phyloP scores from a whole-genome alignment of 2,113 vertebrate genomes.

The Chamaea fasciata region DNA sequence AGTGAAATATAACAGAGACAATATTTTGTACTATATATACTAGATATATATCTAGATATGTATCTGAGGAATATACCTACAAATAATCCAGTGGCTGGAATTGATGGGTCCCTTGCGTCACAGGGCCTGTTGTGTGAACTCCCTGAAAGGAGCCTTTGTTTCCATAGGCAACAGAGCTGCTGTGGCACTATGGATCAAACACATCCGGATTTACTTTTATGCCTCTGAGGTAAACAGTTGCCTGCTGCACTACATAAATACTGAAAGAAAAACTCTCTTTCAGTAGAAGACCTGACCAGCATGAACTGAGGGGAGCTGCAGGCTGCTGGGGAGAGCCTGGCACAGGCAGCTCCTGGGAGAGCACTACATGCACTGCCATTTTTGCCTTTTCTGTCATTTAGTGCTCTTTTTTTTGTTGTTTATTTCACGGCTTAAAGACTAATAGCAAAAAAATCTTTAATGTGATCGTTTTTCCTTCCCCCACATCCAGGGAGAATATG shows the following conservation, averaged over 20 bases:
- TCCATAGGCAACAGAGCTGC: conserved; percentile 63
- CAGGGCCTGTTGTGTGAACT: neutral
- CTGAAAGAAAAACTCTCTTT: conserved; percentile 46
- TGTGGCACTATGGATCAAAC: conserved; percentile 33
- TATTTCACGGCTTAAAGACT: conserved; percentile 15
- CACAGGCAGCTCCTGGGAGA: conserved; percentile 5
- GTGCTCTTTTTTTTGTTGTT: neutral
- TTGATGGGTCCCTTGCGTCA: neutral
- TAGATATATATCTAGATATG: neutral
- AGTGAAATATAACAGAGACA: neutral
- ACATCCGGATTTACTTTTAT: conserved; percentile 50
- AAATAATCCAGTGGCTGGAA: neutral
- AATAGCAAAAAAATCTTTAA: neutral
- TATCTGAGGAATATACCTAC: neutral
- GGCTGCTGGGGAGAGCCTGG: conserved; percentile 12
- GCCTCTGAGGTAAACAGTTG: conserved; percentile 64
- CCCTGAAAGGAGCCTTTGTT: conserved; percentile 61
- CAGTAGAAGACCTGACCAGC: conserved; percentile 54
- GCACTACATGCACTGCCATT: neutral
- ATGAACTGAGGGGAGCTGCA: conserved; percentile 28
- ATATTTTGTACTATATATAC: neutral
- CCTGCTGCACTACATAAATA: conserved; percentile 62
- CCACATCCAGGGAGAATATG: neutral
- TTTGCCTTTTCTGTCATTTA: conserved; percentile 32
- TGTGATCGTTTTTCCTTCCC: neutral